These are phyloP conservation scores for Pachyramphus minor DNA, from an alignment of 2,113 vertebrate species.

Conservation along the genomic window DNA sequence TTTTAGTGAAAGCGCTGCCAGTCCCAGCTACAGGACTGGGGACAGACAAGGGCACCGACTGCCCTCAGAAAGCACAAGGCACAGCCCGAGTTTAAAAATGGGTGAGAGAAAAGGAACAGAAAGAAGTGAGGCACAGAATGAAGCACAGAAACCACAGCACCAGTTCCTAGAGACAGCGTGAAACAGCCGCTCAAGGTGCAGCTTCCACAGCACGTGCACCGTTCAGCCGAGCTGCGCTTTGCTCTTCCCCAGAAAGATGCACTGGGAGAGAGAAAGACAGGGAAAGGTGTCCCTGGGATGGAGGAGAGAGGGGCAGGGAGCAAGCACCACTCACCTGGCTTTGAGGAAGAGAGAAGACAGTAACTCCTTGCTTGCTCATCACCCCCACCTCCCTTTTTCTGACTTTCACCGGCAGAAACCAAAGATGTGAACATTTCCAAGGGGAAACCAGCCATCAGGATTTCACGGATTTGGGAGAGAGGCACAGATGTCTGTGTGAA, in stretches of 20 bases:
- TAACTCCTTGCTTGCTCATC: neutral
- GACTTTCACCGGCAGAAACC: rapidly evolving
- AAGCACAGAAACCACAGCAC: neutral
- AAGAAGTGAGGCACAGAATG: neutral
- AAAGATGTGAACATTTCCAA: neutral
- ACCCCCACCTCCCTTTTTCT: neutral
- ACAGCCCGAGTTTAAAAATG: neutral
- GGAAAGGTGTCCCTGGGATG: neutral
- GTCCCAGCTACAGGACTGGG: neutral
- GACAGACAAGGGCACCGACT: neutral
- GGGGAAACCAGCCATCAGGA: neutral
- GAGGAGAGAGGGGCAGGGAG: neutral
- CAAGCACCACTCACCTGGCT: neutral
- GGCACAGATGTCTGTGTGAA: neutral
- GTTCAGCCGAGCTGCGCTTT: rapidly evolving
- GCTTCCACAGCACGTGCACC: neutral
- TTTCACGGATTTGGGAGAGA: neutral
- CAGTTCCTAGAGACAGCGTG: neutral
- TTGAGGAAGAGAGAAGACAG: neutral
- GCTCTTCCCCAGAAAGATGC: neutral
- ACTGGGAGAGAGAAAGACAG: neutral
- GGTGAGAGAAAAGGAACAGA: neutral
- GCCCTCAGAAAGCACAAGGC: neutral
- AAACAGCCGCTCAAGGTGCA: neutral
- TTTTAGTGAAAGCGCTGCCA: neutral